A percentile compares a stretch with the other conserved stretches of the same genome.
These are phyloP conservation scores for Hylaeus anthracinus DNA, from an alignment of 1,140 invertebrate species.

Conservation along the genomic window DNA sequence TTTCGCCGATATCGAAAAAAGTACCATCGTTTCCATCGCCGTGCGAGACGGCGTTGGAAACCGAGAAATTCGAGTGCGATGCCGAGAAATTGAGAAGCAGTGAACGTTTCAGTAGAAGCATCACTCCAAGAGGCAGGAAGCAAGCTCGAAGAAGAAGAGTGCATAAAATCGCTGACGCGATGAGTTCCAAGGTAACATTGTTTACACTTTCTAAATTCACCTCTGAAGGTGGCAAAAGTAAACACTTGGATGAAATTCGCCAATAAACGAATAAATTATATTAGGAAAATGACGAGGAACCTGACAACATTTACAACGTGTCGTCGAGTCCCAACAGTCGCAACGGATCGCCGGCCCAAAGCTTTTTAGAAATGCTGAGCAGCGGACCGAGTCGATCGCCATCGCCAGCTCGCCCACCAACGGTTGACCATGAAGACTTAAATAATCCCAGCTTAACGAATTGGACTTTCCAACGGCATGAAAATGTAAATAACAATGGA, in stretches of 20 bases:
- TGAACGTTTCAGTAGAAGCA: constrained; percentile 83
- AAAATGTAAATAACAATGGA: constrained; percentile 55
- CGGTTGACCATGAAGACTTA: constrained; percentile 71
- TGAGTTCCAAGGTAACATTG: constrained; percentile 72
- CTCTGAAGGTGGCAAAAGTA: neutral
- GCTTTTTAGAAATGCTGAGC: constrained; percentile 78
- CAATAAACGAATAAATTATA: neutral
- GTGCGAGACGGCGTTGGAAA: constrained; percentile 70
- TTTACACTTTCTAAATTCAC: neutral
- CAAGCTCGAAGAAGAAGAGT: constrained; percentile 72
- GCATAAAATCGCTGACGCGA: constrained; percentile 64
- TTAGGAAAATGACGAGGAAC: constrained; percentile 75
- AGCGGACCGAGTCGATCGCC: constrained; percentile 77
- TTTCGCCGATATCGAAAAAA: constrained; percentile 74
- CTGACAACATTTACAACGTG: constrained; percentile 66
- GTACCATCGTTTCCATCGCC: constrained; percentile 71
- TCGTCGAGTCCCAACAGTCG: constrained; percentile 59
- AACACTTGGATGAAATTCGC: neutral
- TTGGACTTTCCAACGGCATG: constrained; percentile 75
- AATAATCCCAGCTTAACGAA: constrained; percentile 78
- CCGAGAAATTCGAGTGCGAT: constrained; percentile 79
- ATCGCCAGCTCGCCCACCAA: constrained; percentile 75
- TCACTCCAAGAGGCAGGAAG: constrained; percentile 79
- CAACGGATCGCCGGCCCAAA: constrained; percentile 69
- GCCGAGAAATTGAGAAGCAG: constrained; percentile 80